Conservation (phyloP, 2,888 invertebrate genomes). For the Unio pictorum region DNA sequence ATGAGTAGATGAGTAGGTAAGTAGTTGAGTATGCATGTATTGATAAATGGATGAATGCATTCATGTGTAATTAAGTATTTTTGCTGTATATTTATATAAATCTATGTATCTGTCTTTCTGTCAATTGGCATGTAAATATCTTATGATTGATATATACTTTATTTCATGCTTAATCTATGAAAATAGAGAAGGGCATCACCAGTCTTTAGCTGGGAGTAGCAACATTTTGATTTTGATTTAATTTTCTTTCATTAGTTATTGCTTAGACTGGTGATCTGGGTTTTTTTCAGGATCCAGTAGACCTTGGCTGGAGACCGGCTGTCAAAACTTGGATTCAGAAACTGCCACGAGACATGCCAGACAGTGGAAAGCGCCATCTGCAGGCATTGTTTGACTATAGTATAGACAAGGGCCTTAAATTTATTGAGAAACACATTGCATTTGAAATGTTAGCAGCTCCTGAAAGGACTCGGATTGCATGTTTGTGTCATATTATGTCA, state of each 20-base stretch:
- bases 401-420: conserved; percentile 65
- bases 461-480: conserved; percentile 59
- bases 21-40: too few species aligned
- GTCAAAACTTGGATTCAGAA: conserved; percentile 68
- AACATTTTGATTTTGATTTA: too few species aligned
- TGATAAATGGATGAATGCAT: too few species aligned
- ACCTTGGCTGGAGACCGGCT: conserved; percentile 69
- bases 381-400: conserved; percentile 64
- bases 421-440: conserved; percentile 53
- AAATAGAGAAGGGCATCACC: too few species aligned
- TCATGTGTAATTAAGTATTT: too few species aligned
- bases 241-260: neutral
- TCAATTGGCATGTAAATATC: too few species aligned
- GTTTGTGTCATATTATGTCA: conserved; percentile 66
- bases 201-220: too few species aligned
- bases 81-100: too few species aligned
- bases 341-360: conserved; percentile 65
- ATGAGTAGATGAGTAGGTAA: too few species aligned
- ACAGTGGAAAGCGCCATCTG: conserved; percentile 65
- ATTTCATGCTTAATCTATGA: too few species aligned
- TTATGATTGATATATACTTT: too few species aligned
- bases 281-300: conserved; percentile 65
- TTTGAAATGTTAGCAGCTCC: conserved; percentile 63
- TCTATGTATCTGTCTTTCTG: too few species aligned
- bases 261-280: neutral